Base-by-base conservation (phyloP, 2,888 invertebrate species). In the Cyaniris semiargus region DNA sequence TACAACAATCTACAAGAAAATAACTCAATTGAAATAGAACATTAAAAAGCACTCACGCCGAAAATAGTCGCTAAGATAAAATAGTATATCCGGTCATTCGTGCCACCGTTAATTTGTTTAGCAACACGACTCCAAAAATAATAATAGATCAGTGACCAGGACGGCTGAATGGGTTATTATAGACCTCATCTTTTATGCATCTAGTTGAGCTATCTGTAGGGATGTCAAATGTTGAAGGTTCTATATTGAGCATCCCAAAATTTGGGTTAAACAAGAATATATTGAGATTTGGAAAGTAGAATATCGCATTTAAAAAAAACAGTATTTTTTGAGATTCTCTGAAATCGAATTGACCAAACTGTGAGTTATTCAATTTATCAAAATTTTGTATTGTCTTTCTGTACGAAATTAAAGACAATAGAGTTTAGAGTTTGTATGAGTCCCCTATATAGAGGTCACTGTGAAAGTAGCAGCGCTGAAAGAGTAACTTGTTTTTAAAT, bases 171-270 rank as follows among this genome's bases (percentile, higher is more conserved):
- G 88, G 87, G 88, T 86, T 92, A 90, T 90, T 90, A 88, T 90
- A 89, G 90, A 86, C 87, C 88, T 90, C 89, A 90, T 93, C 86
- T 90, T 90, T 91, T 89, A 92, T 93, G 89, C 84, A 92, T 89
- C 87, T 88, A 85, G 86, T 82, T 79, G 83, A 86, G 85, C 81
- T 88, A 23, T 23, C 2, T 21, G 44, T 44, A 72, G 44, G 72
- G 72, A 13, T 38, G 72, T 44, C 72, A 66, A 66, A 23, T 10
- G 1, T 3, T 60, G 23, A 21, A 60, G 53, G 5, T 53, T 15
- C 13, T 1, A 18, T 18, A 4, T 5, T 5, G 18, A 53, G 53
- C 10, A 44, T 44, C 10, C 44, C 10, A 44, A 44, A 44, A 44
- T 44, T 44, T 44, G 44, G 44, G 44, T 44, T 44, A 44, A 44